A percentile compares a stretch with the other conserved stretches of the same genome.
These are phyloP conservation scores for Podiceps cristatus DNA, from an alignment of 2,113 vertebrate genomes.

Conservation along the genomic window DNA sequence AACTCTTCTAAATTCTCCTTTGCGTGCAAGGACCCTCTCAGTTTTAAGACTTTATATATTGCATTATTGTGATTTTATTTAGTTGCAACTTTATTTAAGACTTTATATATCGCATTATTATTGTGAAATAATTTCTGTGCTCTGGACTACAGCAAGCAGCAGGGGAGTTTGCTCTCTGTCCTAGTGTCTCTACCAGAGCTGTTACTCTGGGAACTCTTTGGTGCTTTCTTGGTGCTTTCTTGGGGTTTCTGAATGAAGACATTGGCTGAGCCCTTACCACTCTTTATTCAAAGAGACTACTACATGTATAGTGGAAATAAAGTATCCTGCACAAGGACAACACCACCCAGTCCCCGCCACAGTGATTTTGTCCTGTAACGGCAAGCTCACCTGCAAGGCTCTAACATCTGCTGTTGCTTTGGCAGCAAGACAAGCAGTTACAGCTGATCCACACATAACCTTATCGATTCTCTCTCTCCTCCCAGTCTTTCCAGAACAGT, in stretches of 20 bases:
- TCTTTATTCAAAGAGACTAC: not conserved
- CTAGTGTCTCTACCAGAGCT: not conserved
- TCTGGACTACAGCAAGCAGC: not conserved
- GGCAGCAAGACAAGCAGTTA: conserved; percentile 7
- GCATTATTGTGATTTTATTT: not conserved
- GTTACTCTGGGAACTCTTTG: not conserved
- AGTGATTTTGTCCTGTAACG: not conserved
- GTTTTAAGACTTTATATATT: not conserved
- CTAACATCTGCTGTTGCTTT: not conserved
- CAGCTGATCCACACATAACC: conserved; percentile 23
- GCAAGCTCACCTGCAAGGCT: not conserved
- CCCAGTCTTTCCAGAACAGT: not conserved
- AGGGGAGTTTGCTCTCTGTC: not conserved
- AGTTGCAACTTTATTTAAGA: not conserved
- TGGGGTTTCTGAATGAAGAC: not conserved
- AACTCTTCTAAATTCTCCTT: not conserved
- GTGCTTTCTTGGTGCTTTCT: not conserved
- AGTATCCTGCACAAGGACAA: not conserved
- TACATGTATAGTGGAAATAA: not conserved
- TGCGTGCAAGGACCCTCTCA: not conserved
- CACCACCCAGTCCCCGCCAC: not conserved
- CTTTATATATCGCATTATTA: not conserved
- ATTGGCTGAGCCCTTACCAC: not conserved
- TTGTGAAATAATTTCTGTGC: not conserved
- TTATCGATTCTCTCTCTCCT: not conserved